Conservation (phyloP, 2,888 invertebrate genomes). For the Campaea margaritaria region DNA sequence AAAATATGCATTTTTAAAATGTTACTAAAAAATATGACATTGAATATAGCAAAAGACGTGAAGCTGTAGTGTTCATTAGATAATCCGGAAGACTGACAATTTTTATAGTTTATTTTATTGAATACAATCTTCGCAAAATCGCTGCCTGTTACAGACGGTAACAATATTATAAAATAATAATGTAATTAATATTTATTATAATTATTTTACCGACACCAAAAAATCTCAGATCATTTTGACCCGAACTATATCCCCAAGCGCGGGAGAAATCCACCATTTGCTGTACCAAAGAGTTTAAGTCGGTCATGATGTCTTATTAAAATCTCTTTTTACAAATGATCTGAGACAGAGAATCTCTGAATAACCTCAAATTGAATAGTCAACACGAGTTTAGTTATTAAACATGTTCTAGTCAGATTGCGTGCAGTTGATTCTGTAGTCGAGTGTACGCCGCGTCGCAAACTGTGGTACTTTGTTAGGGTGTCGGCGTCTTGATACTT, state of each 20-base stretch:
- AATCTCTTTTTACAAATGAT: slow-evolving; percentile 35
- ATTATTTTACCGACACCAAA: slow-evolving; percentile 1
- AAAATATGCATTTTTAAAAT: background rate
- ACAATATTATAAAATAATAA: background rate
- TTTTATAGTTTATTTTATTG: slow-evolving; percentile 12
- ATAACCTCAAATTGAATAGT: slow-evolving; percentile 25
- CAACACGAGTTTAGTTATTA: slow-evolving; percentile 37
- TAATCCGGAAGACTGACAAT: slow-evolving; percentile 31
- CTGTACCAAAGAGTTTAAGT: background rate
- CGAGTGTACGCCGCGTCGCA: slow-evolving; percentile 43
- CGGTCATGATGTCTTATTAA: background rate
- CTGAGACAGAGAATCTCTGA: slow-evolving; percentile 50
- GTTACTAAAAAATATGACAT: background rate
- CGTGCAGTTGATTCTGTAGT: slow-evolving; percentile 24
- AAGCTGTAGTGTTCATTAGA: slow-evolving; percentile 26
- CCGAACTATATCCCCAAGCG: background rate
- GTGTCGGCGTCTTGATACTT: slow-evolving; percentile 22
- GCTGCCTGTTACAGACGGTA: slow-evolving; percentile 31
- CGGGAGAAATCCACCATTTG: background rate
- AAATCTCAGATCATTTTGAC: slow-evolving; percentile 26
- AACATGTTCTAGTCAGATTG: slow-evolving; percentile 40
- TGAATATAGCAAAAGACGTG: slow-evolving; percentile 17
- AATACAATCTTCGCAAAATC: slow-evolving; percentile 42
- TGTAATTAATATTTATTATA: too few relatives aligned
- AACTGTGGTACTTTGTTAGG: slow-evolving; percentile 56